phyloP scores from a whole-genome alignment of 30 jellyfish, hydroid and myxozoan species.

The Mastigias papua region DNA sequence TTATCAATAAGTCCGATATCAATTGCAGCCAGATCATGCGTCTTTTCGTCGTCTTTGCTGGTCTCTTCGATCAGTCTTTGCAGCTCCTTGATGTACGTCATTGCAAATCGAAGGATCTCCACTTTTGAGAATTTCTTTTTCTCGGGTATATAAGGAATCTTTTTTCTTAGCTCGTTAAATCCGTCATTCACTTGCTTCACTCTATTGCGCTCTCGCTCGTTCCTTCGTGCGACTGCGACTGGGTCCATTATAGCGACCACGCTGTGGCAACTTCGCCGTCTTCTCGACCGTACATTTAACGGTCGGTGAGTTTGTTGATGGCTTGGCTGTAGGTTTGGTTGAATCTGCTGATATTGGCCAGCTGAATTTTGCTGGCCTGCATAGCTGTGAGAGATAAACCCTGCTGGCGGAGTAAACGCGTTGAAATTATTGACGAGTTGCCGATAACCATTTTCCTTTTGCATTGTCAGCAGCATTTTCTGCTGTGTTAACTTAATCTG shows the following conservation, averaged over 20 bases:
- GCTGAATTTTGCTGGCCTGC: conserved; percentile 16
- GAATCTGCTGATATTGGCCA: conserved; percentile 26
- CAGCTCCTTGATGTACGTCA: conserved; percentile 85
- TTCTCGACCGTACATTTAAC: conserved; percentile 69
- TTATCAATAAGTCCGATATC: neutral
- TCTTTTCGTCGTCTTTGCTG: conserved; percentile 33
- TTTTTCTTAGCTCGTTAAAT: conserved; percentile 82
- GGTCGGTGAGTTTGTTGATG: conserved; percentile 33
- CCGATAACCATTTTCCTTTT: conserved; percentile 9
- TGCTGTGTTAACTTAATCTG: too few species aligned
- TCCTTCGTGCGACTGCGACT: conserved; percentile 95
- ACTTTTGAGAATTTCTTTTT: conserved; percentile 92
- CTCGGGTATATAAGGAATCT: conserved; percentile 91
- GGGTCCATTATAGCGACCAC: conserved; percentile 97
- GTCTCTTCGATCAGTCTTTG: conserved; percentile 79
- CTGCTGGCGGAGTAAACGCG: conserved; percentile 2
- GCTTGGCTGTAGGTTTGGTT: conserved; percentile 30
- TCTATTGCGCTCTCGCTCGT: conserved; percentile 96
- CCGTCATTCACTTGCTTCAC: conserved; percentile 97
- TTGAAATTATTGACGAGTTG: conserved; percentile 8
- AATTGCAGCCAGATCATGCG: neutral
- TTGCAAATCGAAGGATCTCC: conserved; percentile 91
- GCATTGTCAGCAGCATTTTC: conserved; percentile 42
- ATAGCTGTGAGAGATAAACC: conserved; percentile 14
- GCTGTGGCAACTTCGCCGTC: conserved; percentile 85